Base-by-base conservation (phyloP, 2,113 vertebrate species). In the Peromyscus maniculatus region DNA sequence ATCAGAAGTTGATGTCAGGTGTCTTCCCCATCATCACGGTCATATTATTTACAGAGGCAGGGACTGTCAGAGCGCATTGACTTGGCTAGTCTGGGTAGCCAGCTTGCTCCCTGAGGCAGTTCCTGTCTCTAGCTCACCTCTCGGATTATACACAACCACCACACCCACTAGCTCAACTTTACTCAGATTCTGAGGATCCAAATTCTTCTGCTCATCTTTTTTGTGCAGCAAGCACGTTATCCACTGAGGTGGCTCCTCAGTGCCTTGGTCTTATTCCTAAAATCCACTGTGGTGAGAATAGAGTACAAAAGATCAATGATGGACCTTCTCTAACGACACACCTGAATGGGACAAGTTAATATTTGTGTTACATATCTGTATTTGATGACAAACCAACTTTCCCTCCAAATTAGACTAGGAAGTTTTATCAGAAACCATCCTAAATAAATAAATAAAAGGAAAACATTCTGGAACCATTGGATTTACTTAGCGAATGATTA, bases 401-500 rank as follows among this genome's bases (percentile, higher is more conserved):
- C 77, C 67, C 83, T 71, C 43, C 66, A 91, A 87, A 88, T 59
- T 59, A 19, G 13, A 91, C 24, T 75, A 88, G 86, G 19, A 88
- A 79, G 82, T 84, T 84, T 31, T 84, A 43, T 64, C n/a, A 64
- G n/a, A 84, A 64, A 43, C 59, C 1, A 0, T 43, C n/a, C 11
- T 62, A 80, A 80, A 24, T 28, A 52, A 57, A n/a, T n/a, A 57
- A n/a, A 77, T 28, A 21, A 46, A 67, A 13, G 22, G 8, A 49
- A 67, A 21, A 9, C 10, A 93, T 92, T 86, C 69, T 91, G 57
- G 77, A 43, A 83, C 5, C 22, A 28, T 66, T 87, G 28, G 46
- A 71, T 96, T 94, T 95, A 75, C 62, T 57, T 97, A 52, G 13
- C 52, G 75, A 24, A 88, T n/a, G 57, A 91, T 62, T 75, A 97